Conservation (phyloP, 2,797 vertebrate genomes). For the Onychomys arenicola region DNA sequence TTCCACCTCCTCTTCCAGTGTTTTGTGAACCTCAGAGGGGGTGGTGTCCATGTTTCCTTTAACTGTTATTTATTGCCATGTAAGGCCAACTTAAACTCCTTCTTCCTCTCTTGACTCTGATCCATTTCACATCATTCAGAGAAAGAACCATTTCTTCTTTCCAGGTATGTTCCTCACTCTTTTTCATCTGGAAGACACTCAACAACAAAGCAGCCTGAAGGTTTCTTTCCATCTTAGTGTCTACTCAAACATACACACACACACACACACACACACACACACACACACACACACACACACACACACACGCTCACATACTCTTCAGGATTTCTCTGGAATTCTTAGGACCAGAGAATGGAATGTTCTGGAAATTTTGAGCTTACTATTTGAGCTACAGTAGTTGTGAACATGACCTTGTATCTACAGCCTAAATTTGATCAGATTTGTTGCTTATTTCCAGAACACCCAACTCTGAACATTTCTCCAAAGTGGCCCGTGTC, state of each 20-base stretch:
- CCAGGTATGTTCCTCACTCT: not conserved
- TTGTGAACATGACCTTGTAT: not conserved
- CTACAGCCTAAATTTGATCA: not conserved
- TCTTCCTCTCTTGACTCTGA: not conserved
- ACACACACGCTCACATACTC: not conserved
- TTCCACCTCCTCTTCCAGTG: not conserved
- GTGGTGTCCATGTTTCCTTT: not conserved
- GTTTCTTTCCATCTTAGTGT: not conserved
- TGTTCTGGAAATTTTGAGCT: constrained; percentile 35
- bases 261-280: not conserved
- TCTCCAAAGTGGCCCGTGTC: not conserved
- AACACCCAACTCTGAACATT: not conserved
- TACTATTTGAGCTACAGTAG: not conserved
- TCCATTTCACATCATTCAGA: not conserved
- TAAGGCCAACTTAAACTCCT: not conserved
- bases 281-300: too few species aligned
- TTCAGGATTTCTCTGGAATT: not conserved
- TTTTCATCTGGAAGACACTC: not conserved
- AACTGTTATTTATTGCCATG: not conserved
- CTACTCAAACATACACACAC: not conserved
- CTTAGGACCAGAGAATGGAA: constrained; percentile 22
- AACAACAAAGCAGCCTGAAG: not conserved
- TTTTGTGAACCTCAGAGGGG: not conserved
- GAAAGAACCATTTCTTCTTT: not conserved
- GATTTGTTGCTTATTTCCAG: not conserved